These are phyloP conservation scores for Pachyuromys duprasi DNA, from an alignment of 2,797 vertebrate genomes.

Conservation along the genomic window DNA sequence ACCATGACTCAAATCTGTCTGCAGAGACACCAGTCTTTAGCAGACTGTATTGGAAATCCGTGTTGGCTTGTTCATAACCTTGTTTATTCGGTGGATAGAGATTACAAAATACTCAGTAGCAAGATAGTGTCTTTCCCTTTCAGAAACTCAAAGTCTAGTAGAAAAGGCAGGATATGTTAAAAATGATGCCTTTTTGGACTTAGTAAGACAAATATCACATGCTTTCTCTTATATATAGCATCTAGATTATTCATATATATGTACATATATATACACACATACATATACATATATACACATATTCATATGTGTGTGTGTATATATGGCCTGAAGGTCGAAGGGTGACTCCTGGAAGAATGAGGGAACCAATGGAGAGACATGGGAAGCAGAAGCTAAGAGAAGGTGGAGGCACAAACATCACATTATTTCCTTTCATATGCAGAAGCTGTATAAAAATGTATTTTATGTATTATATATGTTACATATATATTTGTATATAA, in stretches of 20 bases:
- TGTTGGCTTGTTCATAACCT: background rate
- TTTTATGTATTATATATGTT: too few relatives aligned
- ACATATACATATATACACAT: too few relatives aligned
- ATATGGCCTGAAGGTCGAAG: background rate
- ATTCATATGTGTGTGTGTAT: too few relatives aligned
- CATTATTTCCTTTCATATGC: background rate
- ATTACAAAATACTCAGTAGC: conserved; percentile 27
- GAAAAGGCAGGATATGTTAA: background rate
- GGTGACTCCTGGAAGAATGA: background rate
- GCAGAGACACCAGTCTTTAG: background rate
- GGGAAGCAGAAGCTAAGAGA: background rate
- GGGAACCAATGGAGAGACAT: background rate
- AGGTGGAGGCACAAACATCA: fast-evolving
- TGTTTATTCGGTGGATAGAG: background rate
- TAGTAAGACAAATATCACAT: background rate
- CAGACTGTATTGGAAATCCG: background rate
- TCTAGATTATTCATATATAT: background rate
- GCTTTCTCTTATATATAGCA: background rate
- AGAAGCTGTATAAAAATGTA: background rate
- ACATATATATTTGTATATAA: background rate
- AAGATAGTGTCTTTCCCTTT: conserved; percentile 5
- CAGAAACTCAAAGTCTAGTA: conserved; percentile 21
- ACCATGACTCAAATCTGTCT: conserved; percentile 5
- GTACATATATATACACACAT: too few relatives aligned
- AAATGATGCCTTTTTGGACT: conserved; percentile 7